Conservation (phyloP, 2,113 vertebrate species). For the Petrocephalus microphthalmus region DNA sequence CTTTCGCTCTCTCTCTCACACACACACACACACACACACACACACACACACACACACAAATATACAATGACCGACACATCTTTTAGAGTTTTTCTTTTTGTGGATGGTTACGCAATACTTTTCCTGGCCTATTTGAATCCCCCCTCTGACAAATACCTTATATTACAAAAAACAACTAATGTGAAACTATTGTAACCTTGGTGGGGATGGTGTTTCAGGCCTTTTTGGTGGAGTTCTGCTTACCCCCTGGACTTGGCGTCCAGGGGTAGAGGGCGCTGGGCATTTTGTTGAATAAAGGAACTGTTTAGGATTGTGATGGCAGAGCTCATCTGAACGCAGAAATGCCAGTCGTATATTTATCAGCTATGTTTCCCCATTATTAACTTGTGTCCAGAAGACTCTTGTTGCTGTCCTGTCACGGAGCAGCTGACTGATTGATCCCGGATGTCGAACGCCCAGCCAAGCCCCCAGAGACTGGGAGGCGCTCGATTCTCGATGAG, state of each 20-base stretch:
- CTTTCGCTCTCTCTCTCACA: no score
- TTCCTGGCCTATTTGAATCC: no score
- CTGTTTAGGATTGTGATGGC: not conserved
- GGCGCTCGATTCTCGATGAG: conserved; percentile 21
- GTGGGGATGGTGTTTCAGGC: not conserved
- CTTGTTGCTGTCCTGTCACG: not conserved
- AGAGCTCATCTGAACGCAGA: not conserved
- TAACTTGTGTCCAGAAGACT: not conserved
- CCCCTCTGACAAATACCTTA: no score
- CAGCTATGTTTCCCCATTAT: not conserved
- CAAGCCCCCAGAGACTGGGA: not conserved
- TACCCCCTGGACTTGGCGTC: not conserved
- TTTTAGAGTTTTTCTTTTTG: no score
- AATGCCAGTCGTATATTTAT: conserved; percentile 10
- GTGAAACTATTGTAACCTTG: no score
- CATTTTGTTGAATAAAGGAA: not conserved
- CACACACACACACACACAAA: no score
- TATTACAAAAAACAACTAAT: no score
- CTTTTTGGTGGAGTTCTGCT: not conserved
- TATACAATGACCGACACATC: no score
- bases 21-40: no score
- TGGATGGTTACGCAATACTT: no score
- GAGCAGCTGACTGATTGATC: conserved; percentile 26
- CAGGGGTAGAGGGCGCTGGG: not conserved
- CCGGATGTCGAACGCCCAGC: conserved; percentile 9